These are phyloP conservation scores for Poeciliopsis paucimaculata DNA, from an alignment of 2,797 vertebrate species.

Conservation along the genomic window DNA sequence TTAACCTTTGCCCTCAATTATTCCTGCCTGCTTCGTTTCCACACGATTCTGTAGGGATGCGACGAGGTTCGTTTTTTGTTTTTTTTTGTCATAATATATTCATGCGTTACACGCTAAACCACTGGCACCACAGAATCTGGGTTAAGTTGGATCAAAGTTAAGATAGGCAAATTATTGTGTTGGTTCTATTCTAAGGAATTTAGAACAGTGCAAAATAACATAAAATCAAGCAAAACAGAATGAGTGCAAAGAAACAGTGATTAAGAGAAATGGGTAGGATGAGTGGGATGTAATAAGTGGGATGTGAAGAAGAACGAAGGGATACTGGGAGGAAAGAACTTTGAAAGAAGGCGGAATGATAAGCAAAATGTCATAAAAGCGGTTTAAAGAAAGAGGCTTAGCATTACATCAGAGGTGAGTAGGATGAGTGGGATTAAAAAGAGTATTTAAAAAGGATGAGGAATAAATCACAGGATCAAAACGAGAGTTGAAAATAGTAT, in stretches of 20 bases:
- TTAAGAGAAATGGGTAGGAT: not conserved
- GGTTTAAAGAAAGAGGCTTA: not conserved
- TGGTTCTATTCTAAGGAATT: not conserved
- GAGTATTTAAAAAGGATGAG: not conserved
- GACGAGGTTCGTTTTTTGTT: not conserved
- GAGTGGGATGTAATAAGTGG: not conserved
- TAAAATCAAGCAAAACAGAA: not conserved
- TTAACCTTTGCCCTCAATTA: not conserved
- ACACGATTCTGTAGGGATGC: not conserved
- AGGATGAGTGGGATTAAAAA: not conserved
- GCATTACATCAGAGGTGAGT: not conserved
- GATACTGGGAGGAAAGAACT: not conserved
- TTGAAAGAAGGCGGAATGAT: not conserved
- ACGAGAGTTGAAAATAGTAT: not conserved
- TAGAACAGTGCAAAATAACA: not conserved
- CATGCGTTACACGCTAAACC: not conserved
- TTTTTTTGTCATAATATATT: not conserved
- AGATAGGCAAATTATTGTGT: not conserved
- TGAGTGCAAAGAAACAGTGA: not conserved
- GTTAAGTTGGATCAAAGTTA: not conserved
- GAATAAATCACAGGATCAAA: not conserved
- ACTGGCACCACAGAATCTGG: not conserved
- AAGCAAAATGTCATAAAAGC: not conserved
- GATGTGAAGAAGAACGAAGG: not conserved
- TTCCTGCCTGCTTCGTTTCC: not conserved